These are phyloP conservation scores for Eptesicus fuscus DNA, from an alignment of 2,113 vertebrate genomes.

Conservation along the genomic window DNA sequence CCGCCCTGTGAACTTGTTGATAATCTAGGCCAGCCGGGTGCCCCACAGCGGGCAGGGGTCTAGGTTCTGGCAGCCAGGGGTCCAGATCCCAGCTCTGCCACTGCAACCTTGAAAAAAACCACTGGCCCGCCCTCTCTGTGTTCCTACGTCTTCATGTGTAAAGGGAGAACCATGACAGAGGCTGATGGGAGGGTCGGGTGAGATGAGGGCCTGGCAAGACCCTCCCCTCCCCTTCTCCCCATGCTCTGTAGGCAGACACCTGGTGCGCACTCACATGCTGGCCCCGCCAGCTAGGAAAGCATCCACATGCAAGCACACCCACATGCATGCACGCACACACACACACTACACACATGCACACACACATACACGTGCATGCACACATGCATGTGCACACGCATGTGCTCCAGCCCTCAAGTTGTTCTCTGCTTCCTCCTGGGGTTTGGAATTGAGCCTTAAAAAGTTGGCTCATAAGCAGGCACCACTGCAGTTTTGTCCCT, in stretches of 20 bases:
- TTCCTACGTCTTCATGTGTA: not conserved
- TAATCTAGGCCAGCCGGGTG: not conserved
- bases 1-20: rapidly evolving
- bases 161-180: not conserved
- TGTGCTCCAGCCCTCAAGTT: not conserved
- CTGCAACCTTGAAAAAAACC: not conserved
- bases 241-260: not conserved
- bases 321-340: not conserved
- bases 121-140: not conserved
- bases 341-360: too few species aligned
- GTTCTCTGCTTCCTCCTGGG: not conserved
- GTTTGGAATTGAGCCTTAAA: not conserved
- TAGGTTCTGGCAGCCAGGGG: not conserved
- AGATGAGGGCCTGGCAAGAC: not conserved
- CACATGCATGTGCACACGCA: too few species aligned
- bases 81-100: not conserved
- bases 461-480: not conserved
- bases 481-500: not conserved
- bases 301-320: too few species aligned
- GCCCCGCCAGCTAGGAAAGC: not conserved
- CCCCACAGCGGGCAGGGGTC: not conserved
- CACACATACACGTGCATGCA: rapidly evolving
- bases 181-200: not conserved
- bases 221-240: not conserved
- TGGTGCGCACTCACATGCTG: not conserved